Evolutionary conservation across 2,888 invertebrate genomes (phyloP), one percentile per base, ranked within the genome.

Genomic region (Cantharis nigra): DNA sequence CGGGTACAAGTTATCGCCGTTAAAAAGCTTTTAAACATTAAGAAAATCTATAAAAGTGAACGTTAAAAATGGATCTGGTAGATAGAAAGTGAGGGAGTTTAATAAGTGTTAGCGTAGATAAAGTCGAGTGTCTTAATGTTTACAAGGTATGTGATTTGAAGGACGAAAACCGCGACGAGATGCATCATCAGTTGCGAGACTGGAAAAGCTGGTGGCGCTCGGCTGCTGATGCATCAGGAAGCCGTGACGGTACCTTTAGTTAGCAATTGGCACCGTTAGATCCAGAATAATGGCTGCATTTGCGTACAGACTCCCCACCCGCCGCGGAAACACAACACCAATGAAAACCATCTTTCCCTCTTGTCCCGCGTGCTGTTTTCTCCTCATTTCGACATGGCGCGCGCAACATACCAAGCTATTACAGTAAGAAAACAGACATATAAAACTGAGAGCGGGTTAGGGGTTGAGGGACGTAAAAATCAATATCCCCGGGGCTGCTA

Each of bases 401-500:
- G 89, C 88, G 88, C 89, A 87, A 87, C 87, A 86, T 86, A 86
- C 87, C 88, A 87, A 89, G 89, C 89, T 89, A 90, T 90, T 89
- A 89, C 89, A 89, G 89, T 89, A 89, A 90, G 90, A 90, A 89
- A 89, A 89, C 89, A 90, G 89, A 90, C 89, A 89, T 89, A 90
- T 89, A 89, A 89, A 89, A 89, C 89, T 89, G 89, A 87, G 88
- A 86, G 88, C 85, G 87, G 87, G 87, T 86, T 86, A 85, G 86
- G 87, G 87, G 87, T 84, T 83, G 87, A 86, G 89, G 87, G 88
- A 87, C 88, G 88, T 88, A 89, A 89, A 90, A 89, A 89, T 89
- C 89, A 89, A 89, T 89, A 89, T 92, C 92, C 92, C 90, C 92
- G 92, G 92, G 92, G 92, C 92, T 92, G 92, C 92, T 93, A 93